Base-by-base conservation (phyloP, 2,797 vertebrate genomes). In the Centropyge bicolor region DNA sequence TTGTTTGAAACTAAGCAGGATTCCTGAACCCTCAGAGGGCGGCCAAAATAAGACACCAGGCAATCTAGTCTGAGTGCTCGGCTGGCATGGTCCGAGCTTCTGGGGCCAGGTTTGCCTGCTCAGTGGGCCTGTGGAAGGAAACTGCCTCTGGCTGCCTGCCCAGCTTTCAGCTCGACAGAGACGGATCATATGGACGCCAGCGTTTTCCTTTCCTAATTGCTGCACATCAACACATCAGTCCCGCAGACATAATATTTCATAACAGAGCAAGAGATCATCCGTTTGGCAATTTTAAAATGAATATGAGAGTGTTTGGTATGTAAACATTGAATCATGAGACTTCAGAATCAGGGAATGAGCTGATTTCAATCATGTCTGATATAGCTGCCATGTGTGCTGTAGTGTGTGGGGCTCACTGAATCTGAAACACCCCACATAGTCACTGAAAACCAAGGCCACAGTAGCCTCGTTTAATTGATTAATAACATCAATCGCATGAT, bases 161-260 rank as follows among this genome's bases (percentile, higher is more conserved):
- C 88, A 70, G 88, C 88, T 80, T 88, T 82, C 82, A 81, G 86
- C 83, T 77, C 82, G 79, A 90, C 91, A 90, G 80, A 94, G 91
- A 95, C 67, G 40, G 88, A 94, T 93, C 92, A 79, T 90, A 89
- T 91, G 80, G 88, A 89, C 54, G 56, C 71, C 76, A 57, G 80
- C 82, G 86, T 90, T 91, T 90, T 82, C 74, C 57, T 76, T 75
- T 76, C 74, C 80, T 85, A 86, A 89, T 90, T 83, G 85, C 80
- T 59, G 60, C 68, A 74, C 79, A 84, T 84, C 72, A 78, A 77
- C 81, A 74, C 85, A 82, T 90, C 89, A 88, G 75, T 89, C 82
- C 74, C 49, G 63, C 45, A 61, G 64, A 88, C 66, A 46, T 60
- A 35, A 82, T 71, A 72, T 89, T 87, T 82, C 74, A 79, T 77